Evolutionary conservation across 1,140 invertebrate species (phyloP).

Genomic region (Caenorhabditis briggsae): DNA sequence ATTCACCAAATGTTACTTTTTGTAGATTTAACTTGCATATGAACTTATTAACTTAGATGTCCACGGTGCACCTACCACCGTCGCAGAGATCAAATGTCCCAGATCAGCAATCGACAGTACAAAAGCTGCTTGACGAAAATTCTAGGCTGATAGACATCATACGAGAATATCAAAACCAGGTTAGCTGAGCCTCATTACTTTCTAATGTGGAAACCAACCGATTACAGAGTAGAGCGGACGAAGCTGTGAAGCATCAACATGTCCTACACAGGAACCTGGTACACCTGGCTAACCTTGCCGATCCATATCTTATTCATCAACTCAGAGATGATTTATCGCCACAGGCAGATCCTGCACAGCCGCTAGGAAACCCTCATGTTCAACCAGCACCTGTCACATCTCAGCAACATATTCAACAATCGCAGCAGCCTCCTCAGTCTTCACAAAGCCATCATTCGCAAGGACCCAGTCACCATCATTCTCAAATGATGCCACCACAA

Average conservation of each 20-base stretch:
- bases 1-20: no score
- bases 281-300: conserved; percentile 71
- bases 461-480: background rate
- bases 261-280: conserved; percentile 73
- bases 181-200: background rate
- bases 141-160: conserved; percentile 73
- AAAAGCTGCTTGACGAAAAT: conserved; percentile 75
- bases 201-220: background rate
- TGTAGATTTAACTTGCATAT: background rate
- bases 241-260: conserved; percentile 71
- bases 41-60: conserved; percentile 45
- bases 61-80: background rate
- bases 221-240: conserved; percentile 58
- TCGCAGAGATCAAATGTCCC: background rate
- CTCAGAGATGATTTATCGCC: conserved; percentile 1
- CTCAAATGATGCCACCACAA: conserved; percentile 52
- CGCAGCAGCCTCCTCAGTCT: background rate
- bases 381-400: background rate
- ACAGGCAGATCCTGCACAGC: background rate
- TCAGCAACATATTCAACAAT: background rate
- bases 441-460: conserved; percentile 15
- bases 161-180: conserved; percentile 72
- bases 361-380: no score
- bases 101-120: conserved; percentile 64
- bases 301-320: conserved; percentile 62